Percentiles rank a stretch among this genome's conserved stretches.
These are phyloP conservation scores for Drosophila nr. fundita DNA, from an alignment of 2,888 invertebrate species.

Conservation along the genomic window DNA sequence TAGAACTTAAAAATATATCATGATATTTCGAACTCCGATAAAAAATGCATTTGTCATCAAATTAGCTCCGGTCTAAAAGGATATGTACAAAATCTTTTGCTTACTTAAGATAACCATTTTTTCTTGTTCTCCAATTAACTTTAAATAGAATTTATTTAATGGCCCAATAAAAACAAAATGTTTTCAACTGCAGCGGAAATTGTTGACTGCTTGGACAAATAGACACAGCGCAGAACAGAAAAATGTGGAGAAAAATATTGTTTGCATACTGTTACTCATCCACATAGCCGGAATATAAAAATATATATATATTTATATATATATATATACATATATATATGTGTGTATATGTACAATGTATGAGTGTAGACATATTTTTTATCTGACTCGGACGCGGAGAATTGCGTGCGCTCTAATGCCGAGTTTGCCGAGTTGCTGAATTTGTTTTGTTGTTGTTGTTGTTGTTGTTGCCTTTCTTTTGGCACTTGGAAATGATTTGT, in stretches of 20 bases:
- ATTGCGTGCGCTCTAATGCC: slow-evolving; percentile 69
- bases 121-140: background rate
- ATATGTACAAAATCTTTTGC: background rate
- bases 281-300: slow-evolving; percentile 9
- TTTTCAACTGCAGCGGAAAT: slow-evolving; percentile 42
- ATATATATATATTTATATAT: background rate
- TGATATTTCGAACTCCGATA: background rate
- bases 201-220: slow-evolving; percentile 35
- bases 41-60: background rate
- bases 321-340: background rate
- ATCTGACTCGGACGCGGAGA: slow-evolving; percentile 38
- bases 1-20: background rate
- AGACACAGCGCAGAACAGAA: slow-evolving; percentile 20
- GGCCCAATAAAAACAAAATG: background rate
- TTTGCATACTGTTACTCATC: slow-evolving; percentile 38
- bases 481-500: slow-evolving; percentile 80
- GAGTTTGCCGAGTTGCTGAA: slow-evolving; percentile 27
- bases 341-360: background rate
- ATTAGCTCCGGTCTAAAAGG: background rate
- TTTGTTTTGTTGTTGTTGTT: slow-evolving; percentile 16
- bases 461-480: slow-evolving; percentile 36
- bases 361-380: slow-evolving; percentile 25
- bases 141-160: background rate
- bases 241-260: slow-evolving; percentile 11
- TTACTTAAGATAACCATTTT: background rate